Conservation (phyloP, 2,797 vertebrate genomes). For the Parauchenoglanis ngamensis region DNA sequence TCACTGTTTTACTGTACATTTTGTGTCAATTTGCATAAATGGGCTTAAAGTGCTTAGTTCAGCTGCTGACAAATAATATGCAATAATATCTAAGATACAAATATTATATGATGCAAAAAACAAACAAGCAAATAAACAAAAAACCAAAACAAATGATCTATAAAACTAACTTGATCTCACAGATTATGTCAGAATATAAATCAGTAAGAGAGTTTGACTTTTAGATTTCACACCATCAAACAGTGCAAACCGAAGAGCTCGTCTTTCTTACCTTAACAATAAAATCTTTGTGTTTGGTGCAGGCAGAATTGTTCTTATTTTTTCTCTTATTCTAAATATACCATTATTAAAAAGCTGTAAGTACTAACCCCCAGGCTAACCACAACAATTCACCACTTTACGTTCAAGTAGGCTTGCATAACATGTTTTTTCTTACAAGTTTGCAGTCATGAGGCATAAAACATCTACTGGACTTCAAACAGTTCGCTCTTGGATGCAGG, state of each 20-base stretch:
- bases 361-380: background rate
- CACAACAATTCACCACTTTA: background rate
- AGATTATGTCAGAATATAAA: background rate
- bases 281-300: background rate
- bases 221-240: background rate
- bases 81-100: background rate
- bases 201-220: background rate
- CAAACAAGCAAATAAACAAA: background rate
- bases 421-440: background rate
- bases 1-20: background rate
- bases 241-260: background rate
- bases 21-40: background rate
- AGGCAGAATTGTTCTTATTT: too few relatives aligned
- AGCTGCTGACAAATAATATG: background rate
- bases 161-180: background rate
- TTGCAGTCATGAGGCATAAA: background rate
- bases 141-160: background rate
- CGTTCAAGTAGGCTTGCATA: background rate
- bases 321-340: background rate
- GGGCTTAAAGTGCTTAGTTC: background rate
- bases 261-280: background rate
- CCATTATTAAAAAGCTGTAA: background rate
- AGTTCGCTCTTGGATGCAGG: background rate
- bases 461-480: background rate
- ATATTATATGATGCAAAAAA: background rate